Base-by-base conservation (phyloP, 2,888 invertebrate genomes). In the Taenaris catops region DNA sequence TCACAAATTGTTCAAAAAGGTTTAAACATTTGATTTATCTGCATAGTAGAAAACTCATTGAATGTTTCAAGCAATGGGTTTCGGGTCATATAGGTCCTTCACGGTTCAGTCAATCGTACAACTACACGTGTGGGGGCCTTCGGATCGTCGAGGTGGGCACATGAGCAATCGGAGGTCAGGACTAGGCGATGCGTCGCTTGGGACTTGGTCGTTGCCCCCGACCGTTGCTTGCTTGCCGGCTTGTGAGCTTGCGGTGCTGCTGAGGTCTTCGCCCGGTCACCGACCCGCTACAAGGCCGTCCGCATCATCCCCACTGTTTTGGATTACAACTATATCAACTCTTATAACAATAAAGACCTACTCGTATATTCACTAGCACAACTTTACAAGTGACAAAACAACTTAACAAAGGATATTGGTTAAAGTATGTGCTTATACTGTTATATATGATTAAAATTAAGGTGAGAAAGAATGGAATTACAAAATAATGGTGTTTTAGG, bases 241-340 rank as follows among this genome's bases (percentile, higher is more conserved):
- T n/a, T 32, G 23, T 17, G 24, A 24, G 31, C 53, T 51, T 53
- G 55, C 57, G 53, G 80, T 79, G 83, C 76, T 80, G 79, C 61
- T 74, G 70, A 67, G 84, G 84, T 84, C 83, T 83, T 79, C 81
- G 83, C 60, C 86, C 84, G 86, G 84, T 86, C 84, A 76, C 65
- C 83, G 84, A 86, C 83, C 84, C 73, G 73, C 48, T 51, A 65
- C 83, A 84, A 84, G 84, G 84, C 80, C 83, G 76, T 72, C 79
- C 78, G 79, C 80, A 81, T 78, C 81, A 81, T 74, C 81, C 80
- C 79, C 72, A 71, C 75, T 60, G 62, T 66, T 59, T 66, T 68
- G 63, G 64, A 63, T 58, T 29, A 59, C 42, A 48, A 46, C 59
- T 46, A 67, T 75, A 79, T 66, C 63, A 60, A 64, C n/a, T n/a